Evolutionary conservation across 2,888 invertebrate species (phyloP).

Genomic region (Cataglyphis albicans): DNA sequence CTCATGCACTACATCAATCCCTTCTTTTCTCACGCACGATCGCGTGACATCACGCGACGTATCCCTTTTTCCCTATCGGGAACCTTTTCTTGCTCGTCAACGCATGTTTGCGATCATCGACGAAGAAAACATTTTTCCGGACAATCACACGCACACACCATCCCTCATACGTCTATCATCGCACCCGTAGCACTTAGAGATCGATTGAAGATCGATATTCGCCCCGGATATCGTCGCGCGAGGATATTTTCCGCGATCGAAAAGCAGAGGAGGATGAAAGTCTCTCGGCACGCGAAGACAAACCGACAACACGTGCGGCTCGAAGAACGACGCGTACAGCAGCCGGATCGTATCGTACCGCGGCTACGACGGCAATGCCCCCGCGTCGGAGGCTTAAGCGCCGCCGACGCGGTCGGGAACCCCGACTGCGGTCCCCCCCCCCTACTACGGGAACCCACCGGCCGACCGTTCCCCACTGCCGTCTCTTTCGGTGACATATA

Average conservation of each 20-base stretch:
- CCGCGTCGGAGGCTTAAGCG: conserved; percentile 80
- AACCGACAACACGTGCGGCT: conserved; percentile 38
- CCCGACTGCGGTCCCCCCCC: conserved; percentile 68
- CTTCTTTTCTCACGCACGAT: conserved; percentile 17
- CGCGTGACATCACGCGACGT: conserved; percentile 18
- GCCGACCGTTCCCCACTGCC: conserved; percentile 69
- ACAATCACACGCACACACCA: conserved; percentile 36
- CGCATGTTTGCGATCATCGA: conserved; percentile 27
- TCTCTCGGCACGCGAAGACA: conserved; percentile 15
- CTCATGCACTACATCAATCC: conserved; percentile 21
- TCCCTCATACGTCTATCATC: conserved; percentile 27
- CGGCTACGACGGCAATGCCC: conserved; percentile 84
- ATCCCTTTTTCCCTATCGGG: neutral
- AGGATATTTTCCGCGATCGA: neutral
- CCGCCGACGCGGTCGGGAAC: conserved; percentile 80
- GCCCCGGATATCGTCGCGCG: conserved; percentile 6
- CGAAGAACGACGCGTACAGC: conserved; percentile 53
- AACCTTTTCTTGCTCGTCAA: conserved; percentile 3
- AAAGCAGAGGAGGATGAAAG: neutral
- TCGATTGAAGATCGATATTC: neutral
- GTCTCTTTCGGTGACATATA: conserved; percentile 71
- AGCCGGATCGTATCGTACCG: conserved; percentile 77
- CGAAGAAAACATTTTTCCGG: neutral
- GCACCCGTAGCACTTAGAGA: conserved; percentile 35
- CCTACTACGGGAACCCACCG: conserved; percentile 45